phyloP scores from a whole-genome alignment of 30 jellyfish, hydroid and myxozoan genomes.

The Hydra vulgaris region DNA sequence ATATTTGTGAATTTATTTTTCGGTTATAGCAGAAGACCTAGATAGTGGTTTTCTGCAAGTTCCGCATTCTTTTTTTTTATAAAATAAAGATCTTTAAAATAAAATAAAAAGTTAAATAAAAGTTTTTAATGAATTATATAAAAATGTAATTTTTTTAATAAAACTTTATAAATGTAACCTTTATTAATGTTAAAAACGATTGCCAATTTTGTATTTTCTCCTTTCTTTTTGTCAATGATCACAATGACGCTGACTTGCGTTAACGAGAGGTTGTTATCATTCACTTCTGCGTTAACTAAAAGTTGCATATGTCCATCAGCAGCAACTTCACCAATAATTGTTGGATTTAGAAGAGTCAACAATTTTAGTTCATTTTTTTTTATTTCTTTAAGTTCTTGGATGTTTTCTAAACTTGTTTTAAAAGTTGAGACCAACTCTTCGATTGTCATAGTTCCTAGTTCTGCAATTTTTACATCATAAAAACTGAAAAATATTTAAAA shows the following conservation, averaged over 20 bases:
- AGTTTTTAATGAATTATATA: too few relatives aligned
- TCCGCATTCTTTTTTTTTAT: too few relatives aligned
- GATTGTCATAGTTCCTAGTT: background rate
- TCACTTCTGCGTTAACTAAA: constrained; percentile 16
- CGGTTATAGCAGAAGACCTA: too few relatives aligned
- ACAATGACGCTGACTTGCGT: constrained; percentile 3
- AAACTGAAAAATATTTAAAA: background rate
- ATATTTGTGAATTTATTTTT: too few relatives aligned
- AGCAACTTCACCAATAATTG: constrained; percentile 17
- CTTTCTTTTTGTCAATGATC: constrained; percentile 15
- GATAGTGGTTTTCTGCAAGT: too few relatives aligned
- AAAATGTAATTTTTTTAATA: too few relatives aligned
- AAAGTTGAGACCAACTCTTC: constrained; percentile 21
- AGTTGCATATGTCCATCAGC: constrained; percentile 14
- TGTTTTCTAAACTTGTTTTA: constrained; percentile 16
- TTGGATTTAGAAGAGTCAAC: constrained; percentile 10
- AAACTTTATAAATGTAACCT: too few relatives aligned
- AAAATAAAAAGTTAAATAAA: too few relatives aligned
- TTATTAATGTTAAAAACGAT: constrained; percentile 14
- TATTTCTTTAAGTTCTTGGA: background rate
- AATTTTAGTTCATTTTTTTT: constrained; percentile 9
- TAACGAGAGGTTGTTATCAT: constrained; percentile 12
- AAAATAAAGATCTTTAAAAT: too few relatives aligned
- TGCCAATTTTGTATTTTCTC: constrained; percentile 20
- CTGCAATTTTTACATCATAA: constrained; percentile 5